Evolutionary conservation across 1,140 invertebrate genomes (phyloP), one percentile per base, ranked within the genome.

Genomic region (Drosophila kikkawai): DNA sequence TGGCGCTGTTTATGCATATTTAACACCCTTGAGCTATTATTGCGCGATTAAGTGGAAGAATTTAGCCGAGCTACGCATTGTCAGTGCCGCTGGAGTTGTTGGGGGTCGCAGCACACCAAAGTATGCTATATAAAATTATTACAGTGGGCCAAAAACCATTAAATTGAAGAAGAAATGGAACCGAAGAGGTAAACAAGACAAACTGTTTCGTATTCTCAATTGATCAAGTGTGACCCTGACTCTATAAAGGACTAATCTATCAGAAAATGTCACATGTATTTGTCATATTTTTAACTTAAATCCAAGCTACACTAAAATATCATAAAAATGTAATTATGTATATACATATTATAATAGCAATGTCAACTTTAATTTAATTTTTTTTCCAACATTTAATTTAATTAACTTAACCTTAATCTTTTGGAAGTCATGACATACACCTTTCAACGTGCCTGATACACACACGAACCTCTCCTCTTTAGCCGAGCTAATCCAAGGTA

Each of bases 21-120:
- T 80, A 87, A 73, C 76, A 81, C 44, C 78, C 78, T 79, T 59
- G 68, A 76, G 81, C 81, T 71, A 90, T 79, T 78, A 85, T 90
- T 85, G 82, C 51, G 85, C 84, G 81, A 90, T 88, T 84, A 81
- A 75, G 78, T 56, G 74, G 37, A 84, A 84, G 64, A 84, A 84
- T 78, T 90, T 84, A 68, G 78, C 67, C 69, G 67, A 69, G 60
- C 76, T 55, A 78, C 77, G 67, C 81, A 75, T 65, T 65, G 68
- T 66, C 60, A 73, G 66, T 68, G 75, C 73, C 48, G 44, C 37
- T 48, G 51, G 19, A 71, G 66, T 41, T 70, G 36, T 26, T 22
- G 55, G 50, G 63, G 74, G 74, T 77, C 55, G 63, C 44, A 19
- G 64, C 44, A 55, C 63, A 61, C 56, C 44, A 70, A 88, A 78